Percentiles rank a stretch among this genome's conserved stretches.
Conservation (phyloP, 2,113 vertebrate species). For the Rattus norvegicus region GRCr8 NC_086023.1:64005501-64006000, state of each 20-base stretch:
- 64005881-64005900: slow-evolving; percentile 79
- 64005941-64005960: slow-evolving; percentile 67
- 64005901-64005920: slow-evolving; percentile 79
- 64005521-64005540: not conserved
- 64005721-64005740: slow-evolving; percentile 68
- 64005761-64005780: slow-evolving; percentile 71
- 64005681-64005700: slow-evolving; percentile 19
- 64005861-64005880: slow-evolving; percentile 83
- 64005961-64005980: slow-evolving; percentile 55
- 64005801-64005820: slow-evolving; percentile 79
- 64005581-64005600: not conserved
- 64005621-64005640: not conserved
- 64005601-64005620: not conserved
- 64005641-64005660: not conserved
- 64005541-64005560: not conserved
- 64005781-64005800: slow-evolving; percentile 78
- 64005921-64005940: slow-evolving; percentile 82
- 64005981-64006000: not conserved
- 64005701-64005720: slow-evolving; percentile 58
- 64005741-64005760: slow-evolving; percentile 72
- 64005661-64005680: not conserved
- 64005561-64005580: not conserved
- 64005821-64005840: slow-evolving; percentile 82
- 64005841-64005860: slow-evolving; percentile 68
- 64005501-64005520: not conserved